Evolutionary conservation across 2,888 invertebrate genomes (phyloP).

Genomic region (Xestobium rufovillosum): DNA sequence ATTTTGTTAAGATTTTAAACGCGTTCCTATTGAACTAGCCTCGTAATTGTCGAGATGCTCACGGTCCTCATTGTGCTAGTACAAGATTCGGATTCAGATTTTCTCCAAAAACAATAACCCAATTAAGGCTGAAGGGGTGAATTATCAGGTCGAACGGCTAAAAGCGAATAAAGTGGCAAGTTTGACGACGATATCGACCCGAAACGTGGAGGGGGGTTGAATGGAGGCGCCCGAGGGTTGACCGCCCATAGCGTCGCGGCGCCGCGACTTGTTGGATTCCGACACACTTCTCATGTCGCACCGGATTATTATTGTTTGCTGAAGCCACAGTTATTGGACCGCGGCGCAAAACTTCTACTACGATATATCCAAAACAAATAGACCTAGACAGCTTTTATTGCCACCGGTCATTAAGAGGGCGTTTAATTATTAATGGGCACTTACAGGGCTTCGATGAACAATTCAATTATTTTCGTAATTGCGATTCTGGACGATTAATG

Average conservation of each 20-base stretch:
- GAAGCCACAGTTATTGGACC: constrained; percentile 35
- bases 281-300: constrained; percentile 40
- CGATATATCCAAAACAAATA: no score
- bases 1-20: no score
- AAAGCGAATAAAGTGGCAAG: constrained; percentile 31
- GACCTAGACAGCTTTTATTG: no score
- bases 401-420: no score
- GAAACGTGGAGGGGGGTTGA: constrained; percentile 18
- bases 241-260: constrained; percentile 40
- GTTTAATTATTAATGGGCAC: no score
- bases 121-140: neutral
- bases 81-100: no score
- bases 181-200: constrained; percentile 30
- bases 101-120: neutral
- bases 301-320: constrained; percentile 40
- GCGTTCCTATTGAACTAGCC: no score
- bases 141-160: constrained; percentile 19
- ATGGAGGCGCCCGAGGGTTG: constrained; percentile 49
- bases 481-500: no score
- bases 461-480: no score
- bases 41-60: no score
- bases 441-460: no score
- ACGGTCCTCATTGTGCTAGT: neutral
- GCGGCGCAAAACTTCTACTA: no score
- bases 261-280: constrained; percentile 43